Evolutionary conservation across 2,113 vertebrate genomes (phyloP).

Genomic region (Halichoerus grypus): DNA sequence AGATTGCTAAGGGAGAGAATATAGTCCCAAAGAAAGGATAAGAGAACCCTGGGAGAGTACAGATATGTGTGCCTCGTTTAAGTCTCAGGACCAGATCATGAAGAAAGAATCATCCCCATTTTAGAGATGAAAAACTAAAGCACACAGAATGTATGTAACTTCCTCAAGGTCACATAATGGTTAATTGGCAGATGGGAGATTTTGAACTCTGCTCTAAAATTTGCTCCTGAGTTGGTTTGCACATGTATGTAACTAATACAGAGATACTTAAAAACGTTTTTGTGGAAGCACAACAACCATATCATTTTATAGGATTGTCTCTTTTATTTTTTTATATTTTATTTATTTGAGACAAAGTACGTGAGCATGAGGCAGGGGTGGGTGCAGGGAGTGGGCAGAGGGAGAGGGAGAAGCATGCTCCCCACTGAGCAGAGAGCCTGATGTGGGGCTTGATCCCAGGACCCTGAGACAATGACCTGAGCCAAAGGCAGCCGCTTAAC

Average conservation of each 20-base stretch:
- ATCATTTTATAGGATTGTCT: neutral
- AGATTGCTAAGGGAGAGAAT: neutral
- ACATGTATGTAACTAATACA: neutral
- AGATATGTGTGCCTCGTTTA: neutral
- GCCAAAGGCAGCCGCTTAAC: neutral
- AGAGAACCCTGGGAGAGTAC: neutral
- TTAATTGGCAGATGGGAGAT: neutral
- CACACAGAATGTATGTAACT: neutral
- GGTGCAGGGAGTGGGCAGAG: neutral
- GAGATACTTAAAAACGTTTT: neutral
- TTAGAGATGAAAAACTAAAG: neutral
- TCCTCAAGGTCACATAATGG: neutral
- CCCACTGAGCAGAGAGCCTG: neutral
- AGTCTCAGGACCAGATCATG: neutral
- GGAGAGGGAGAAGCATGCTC: neutral
- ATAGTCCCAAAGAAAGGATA: neutral
- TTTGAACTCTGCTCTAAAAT: neutral
- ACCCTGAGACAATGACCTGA: neutral
- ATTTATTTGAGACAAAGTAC: neutral
- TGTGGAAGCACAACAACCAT: neutral
- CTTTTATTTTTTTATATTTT: neutral
- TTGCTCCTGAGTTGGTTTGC: neutral
- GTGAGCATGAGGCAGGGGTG: neutral
- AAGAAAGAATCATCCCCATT: neutral
- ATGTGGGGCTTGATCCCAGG: neutral